A percentile compares a stretch with the other conserved stretches of the same genome.
phyloP scores from a whole-genome alignment of 1,140 invertebrate genomes.

The Paraescarpia echinospica region DNA sequence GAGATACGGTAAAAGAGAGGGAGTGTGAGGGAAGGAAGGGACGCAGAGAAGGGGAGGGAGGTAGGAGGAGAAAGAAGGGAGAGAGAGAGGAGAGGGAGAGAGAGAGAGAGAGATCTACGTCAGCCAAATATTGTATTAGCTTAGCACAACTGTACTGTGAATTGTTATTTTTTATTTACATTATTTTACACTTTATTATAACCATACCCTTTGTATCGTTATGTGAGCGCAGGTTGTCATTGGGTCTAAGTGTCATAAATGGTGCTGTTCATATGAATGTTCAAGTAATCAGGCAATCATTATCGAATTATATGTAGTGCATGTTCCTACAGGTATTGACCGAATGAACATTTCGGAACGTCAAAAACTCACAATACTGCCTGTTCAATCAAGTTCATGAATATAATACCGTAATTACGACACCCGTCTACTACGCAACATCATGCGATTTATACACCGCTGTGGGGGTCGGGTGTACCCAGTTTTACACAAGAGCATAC shows the following conservation, averaged over 20 bases:
- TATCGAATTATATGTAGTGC: not conserved
- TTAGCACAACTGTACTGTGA: not conserved
- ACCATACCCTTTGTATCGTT: too few relatives aligned
- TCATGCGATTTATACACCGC: not conserved
- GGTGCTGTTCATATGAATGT: not conserved
- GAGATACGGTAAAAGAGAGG: too few relatives aligned
- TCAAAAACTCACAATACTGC: not conserved
- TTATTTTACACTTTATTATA: too few relatives aligned
- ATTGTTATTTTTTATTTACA: not conserved
- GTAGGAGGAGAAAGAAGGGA: not conserved
- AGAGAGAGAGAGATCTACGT: not conserved
- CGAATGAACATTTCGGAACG: not conserved
- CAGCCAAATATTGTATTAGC: not conserved
- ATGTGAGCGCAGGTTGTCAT: not conserved
- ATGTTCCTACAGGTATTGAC: not conserved
- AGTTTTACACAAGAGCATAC: not conserved
- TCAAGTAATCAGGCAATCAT: not conserved
- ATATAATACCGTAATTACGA: not conserved
- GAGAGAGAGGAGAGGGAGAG: not conserved
- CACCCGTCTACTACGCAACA: not conserved
- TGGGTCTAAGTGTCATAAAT: not conserved
- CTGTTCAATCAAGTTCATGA: not conserved
- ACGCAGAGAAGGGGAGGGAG: too few relatives aligned
- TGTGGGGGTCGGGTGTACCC: not conserved
- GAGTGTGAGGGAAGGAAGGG: too few relatives aligned